Conservation (phyloP, 2,797 vertebrate genomes). For the Linurgus olivaceus region DNA sequence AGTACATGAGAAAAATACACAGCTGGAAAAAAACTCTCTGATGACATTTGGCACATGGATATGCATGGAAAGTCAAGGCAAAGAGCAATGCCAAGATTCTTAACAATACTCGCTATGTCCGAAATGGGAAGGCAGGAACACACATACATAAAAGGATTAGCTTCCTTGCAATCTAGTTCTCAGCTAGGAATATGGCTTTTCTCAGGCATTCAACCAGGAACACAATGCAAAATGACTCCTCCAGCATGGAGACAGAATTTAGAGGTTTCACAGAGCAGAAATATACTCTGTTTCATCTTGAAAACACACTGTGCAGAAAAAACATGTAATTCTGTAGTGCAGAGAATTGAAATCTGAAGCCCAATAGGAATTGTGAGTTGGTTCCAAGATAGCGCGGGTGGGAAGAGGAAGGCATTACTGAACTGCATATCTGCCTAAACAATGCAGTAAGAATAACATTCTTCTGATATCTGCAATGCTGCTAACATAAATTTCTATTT, state of each 20-base stretch:
- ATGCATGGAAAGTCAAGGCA: constrained; percentile 19
- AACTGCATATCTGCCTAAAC: not conserved
- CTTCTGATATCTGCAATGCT: not conserved
- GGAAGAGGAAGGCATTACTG: constrained; percentile 15
- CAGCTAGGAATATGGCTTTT: not conserved
- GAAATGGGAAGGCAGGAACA: not conserved
- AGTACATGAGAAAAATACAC: not conserved
- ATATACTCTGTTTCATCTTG: not conserved
- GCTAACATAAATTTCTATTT: not conserved
- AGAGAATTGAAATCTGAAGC: constrained; percentile 32
- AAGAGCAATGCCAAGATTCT: constrained; percentile 38
- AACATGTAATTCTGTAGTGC: not conserved
- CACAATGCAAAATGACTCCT: constrained; percentile 23
- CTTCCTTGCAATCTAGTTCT: constrained; percentile 34
- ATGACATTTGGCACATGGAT: constrained; percentile 43
- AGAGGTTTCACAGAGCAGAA: constrained; percentile 2
- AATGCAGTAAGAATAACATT: not conserved
- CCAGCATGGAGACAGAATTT: not conserved
- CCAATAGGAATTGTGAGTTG: constrained; percentile 1
- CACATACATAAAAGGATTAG: constrained; percentile 30
- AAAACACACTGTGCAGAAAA: constrained; percentile 40
- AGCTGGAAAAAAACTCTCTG: constrained; percentile 30
- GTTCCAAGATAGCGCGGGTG: constrained; percentile 16
- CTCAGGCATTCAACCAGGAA: constrained; percentile 19
- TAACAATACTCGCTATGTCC: constrained; percentile 13